These are phyloP conservation scores for Passer domesticus DNA, from an alignment of 2,113 vertebrate species.

Conservation along the genomic window DNA sequence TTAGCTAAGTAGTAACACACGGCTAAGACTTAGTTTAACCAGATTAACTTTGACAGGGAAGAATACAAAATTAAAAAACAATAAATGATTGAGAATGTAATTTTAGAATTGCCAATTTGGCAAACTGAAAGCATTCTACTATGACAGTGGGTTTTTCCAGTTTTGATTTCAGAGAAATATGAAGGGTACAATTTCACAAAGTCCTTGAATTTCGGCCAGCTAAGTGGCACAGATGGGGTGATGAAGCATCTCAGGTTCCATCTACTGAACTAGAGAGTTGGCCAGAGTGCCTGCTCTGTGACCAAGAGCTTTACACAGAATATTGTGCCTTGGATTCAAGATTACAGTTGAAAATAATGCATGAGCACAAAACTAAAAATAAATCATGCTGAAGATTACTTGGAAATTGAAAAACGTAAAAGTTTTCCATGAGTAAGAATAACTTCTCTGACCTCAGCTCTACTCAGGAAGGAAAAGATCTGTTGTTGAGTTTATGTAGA, in stretches of 20 bases:
- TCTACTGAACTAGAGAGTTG: neutral
- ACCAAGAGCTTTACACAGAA: neutral
- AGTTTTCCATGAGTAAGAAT: neutral
- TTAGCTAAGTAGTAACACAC: neutral
- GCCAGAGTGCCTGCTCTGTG: neutral
- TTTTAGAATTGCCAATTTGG: neutral
- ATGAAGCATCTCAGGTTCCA: neutral
- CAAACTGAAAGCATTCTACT: neutral
- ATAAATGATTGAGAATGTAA: neutral
- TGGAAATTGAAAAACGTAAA: neutral
- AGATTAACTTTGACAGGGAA: neutral
- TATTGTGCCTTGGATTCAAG: neutral
- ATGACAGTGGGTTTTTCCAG: neutral
- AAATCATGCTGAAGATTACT: neutral
- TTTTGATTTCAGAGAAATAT: neutral
- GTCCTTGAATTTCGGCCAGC: neutral
- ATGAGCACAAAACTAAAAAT: neutral
- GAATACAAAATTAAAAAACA: neutral
- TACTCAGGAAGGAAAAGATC: neutral
- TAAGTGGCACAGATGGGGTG: neutral
- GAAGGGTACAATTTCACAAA: neutral
- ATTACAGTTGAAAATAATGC: neutral
- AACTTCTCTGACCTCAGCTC: rapidly evolving
- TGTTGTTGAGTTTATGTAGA: neutral
- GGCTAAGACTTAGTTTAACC: neutral